These are phyloP conservation scores for Corydoras maculifer DNA, from an alignment of 2,113 vertebrate species.

Conservation along the genomic window DNA sequence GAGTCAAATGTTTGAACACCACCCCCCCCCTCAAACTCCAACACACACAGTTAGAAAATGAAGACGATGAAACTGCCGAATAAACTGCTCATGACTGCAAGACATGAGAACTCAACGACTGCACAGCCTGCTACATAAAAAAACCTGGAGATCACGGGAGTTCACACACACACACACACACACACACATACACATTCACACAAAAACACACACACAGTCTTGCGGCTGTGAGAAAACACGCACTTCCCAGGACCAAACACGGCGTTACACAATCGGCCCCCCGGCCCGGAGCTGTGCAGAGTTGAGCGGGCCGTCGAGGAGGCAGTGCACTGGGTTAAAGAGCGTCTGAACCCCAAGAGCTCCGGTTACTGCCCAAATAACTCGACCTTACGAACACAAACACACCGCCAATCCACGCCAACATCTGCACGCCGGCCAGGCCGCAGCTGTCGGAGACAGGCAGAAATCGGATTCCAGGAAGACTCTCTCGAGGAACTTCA, in stretches of 20 bases:
- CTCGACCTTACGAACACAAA: background rate
- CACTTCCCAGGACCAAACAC: background rate
- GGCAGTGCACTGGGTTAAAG: constrained; percentile 13
- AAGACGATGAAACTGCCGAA: no score
- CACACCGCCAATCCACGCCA: background rate
- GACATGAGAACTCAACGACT: background rate
- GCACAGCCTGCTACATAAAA: background rate
- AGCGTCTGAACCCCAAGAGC: background rate
- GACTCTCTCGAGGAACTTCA: constrained; percentile 15
- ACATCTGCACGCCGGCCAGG: background rate
- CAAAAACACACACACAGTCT: constrained; percentile 11
- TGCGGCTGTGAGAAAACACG: background rate
- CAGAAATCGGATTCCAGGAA: background rate
- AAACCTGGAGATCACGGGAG: background rate
- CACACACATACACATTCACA: background rate
- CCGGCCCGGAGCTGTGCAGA: background rate
- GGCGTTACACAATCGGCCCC: background rate
- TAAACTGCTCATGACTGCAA: no score
- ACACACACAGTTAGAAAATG: no score
- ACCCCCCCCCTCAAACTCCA: no score
- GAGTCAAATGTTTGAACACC: no score
- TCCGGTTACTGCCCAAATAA: background rate
- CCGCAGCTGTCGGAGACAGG: background rate
- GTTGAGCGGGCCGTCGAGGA: background rate
- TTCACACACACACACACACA: background rate